Percentiles rank a stretch among this genome's conserved stretches.
Evolutionary conservation across 2,797 vertebrate species (phyloP).

Genomic region (Chaunax sp.): DNA sequence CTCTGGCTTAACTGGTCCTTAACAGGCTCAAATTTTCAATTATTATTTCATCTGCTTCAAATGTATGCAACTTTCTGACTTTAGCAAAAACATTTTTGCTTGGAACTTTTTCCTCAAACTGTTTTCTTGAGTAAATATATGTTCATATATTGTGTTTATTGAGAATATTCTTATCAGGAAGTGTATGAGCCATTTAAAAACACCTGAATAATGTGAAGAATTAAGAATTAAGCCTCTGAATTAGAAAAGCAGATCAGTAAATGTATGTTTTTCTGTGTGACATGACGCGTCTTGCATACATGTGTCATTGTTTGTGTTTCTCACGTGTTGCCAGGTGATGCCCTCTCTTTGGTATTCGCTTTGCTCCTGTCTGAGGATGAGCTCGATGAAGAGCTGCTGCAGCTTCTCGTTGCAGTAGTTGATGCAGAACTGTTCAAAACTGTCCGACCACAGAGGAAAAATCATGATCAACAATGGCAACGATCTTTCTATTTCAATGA

Average conservation of each 20-base stretch:
- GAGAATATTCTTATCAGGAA: no score
- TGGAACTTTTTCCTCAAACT: no score
- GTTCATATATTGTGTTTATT: no score
- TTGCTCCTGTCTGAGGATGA: constrained; percentile 93
- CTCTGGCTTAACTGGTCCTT: no score
- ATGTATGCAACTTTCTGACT: no score
- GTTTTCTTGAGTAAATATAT: no score
- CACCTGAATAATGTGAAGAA: no score
- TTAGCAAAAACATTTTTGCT: no score
- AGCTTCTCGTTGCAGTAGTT: constrained; percentile 99
- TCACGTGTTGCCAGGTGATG: constrained; percentile 90
- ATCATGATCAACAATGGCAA: background rate
- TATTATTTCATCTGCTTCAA: no score
- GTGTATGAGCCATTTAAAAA: no score
- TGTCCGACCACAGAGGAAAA: constrained; percentile 53
- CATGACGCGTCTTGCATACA: background rate
- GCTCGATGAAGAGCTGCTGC: constrained; percentile 98
- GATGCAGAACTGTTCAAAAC: constrained; percentile 98
- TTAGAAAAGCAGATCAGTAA: background rate
- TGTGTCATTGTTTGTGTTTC: constrained; percentile 38
- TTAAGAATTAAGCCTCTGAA: no score
- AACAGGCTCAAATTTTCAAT: no score
- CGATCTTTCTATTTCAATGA: background rate
- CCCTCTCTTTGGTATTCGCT: constrained; percentile 91
- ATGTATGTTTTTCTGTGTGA: background rate